Evolutionary conservation across 1,140 invertebrate species (phyloP).

Genomic region (Wasmannia auropunctata): DNA sequence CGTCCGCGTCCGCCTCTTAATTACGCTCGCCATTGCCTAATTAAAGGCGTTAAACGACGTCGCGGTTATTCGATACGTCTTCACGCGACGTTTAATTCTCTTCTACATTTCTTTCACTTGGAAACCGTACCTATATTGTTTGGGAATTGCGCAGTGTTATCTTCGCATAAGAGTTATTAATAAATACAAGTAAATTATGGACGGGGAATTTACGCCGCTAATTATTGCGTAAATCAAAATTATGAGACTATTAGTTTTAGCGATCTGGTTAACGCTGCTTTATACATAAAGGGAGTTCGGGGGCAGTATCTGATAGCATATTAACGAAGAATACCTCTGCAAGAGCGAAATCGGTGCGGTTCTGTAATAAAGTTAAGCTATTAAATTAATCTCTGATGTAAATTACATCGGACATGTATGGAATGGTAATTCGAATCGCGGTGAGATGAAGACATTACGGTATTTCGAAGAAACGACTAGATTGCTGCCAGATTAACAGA

Average conservation of each 20-base stretch:
- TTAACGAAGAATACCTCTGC: conserved; percentile 46
- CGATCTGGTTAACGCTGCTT: conserved; percentile 1
- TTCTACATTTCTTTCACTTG: neutral
- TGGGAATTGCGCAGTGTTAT: neutral
- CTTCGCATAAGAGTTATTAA: neutral
- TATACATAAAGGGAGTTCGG: conserved; percentile 13
- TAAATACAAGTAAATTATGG: neutral
- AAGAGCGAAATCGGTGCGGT: neutral
- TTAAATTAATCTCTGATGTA: conserved; percentile 46
- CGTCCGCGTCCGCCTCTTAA: conserved; percentile 2
- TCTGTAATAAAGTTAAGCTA: conserved; percentile 32
- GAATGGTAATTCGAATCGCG: conserved; percentile 8
- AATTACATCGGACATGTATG: conserved; percentile 21
- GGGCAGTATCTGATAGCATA: conserved; percentile 48
- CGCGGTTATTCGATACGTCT: neutral
- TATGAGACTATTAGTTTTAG: conserved; percentile 41
- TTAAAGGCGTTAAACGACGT: conserved; percentile 8
- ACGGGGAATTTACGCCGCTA: neutral
- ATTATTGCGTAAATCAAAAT: conserved; percentile 51
- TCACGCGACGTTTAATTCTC: neutral
- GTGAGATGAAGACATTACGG: conserved; percentile 1
- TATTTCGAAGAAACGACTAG: neutral
- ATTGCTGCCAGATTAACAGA: neutral
- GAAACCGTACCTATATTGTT: neutral
- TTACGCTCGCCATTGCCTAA: conserved; percentile 20